A percentile compares a stretch with the other conserved stretches of the same genome.
Conservation (phyloP, 2,888 invertebrate genomes). For the Stenodera caucasica region DNA sequence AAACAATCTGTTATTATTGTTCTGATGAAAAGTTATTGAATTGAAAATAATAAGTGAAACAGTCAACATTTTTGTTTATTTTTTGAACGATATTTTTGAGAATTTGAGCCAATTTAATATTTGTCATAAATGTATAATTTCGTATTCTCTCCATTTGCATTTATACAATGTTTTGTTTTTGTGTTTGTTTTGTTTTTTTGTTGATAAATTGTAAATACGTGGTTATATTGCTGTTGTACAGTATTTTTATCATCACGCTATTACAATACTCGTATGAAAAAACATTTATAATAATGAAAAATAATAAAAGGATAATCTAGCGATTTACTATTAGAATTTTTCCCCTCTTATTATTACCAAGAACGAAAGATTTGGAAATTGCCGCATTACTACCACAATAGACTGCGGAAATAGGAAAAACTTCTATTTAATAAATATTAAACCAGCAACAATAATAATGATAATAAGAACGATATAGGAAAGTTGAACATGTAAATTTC, state of each 20-base stretch:
- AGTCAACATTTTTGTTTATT: too few species aligned
- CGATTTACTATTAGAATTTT: neutral
- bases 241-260: neutral
- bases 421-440: too few species aligned
- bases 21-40: neutral
- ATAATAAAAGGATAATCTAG: neutral
- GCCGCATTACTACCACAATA: too few species aligned
- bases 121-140: neutral
- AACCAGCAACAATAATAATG: too few species aligned
- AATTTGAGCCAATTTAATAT: neutral
- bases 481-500: neutral
- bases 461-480: too few species aligned
- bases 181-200: too few species aligned
- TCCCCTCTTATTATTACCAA: too few species aligned
- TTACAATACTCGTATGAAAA: neutral
- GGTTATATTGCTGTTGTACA: neutral
- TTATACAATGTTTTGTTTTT: neutral
- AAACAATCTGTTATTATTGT: too few species aligned
- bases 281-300: neutral
- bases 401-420: too few species aligned
- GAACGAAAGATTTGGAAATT: too few species aligned
- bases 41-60: too few species aligned
- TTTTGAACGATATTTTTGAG: neutral
- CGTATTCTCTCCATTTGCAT: neutral
- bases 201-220: slow-evolving; percentile 5